Base-by-base conservation (phyloP, 2,888 invertebrate genomes). In the Ecliptopera silaceata region DNA sequence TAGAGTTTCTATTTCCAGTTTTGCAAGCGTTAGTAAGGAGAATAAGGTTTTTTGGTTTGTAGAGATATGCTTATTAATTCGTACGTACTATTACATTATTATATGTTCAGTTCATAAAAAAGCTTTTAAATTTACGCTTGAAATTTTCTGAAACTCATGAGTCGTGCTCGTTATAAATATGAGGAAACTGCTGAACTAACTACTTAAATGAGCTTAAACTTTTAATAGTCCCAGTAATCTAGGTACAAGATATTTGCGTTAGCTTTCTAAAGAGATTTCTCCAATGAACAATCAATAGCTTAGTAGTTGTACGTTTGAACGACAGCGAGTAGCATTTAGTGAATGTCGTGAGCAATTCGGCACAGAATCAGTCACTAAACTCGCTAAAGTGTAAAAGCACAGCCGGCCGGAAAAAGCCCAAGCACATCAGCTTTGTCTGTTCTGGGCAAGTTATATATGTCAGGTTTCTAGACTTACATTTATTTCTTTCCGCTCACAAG, bases 1-100 rank as follows among this genome's bases (percentile, higher is more conserved):
- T 52, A 54, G 55, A 55, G 59, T 61, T 64, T 50, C 52, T 55
- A 52, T 58, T 54, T 59, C 59, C 60, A 63, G 49, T 56, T 56
- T 32, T 20, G 49, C 32, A 26, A 29, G 17, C 47, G 38, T 45
- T 5, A 29, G 29, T 45, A 39, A 22, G 31, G 15, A 34, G 22
- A 12, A 41, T 39, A 10, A 49, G 10, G 34, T 22, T 42, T 41
- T 39, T 29, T 12, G 17, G 18, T 22, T 31, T 12, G 1, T 32
- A 12, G 1, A 32, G 5, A 1, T 32, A 32, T 4, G 12, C 12
- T 32, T 2, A 5, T 4, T 31, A 31, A n/a, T n/a, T 31, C 31
- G n/a, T 41, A 11, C 20, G 8, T 11, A 17, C 38, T 17, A 1
- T 17, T 8, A 36, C 15, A 36, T 15, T 17, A 17, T 38, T 34